These are phyloP conservation scores for Papilio protenor DNA, from an alignment of 2,888 invertebrate genomes.

Conservation along the genomic window DNA sequence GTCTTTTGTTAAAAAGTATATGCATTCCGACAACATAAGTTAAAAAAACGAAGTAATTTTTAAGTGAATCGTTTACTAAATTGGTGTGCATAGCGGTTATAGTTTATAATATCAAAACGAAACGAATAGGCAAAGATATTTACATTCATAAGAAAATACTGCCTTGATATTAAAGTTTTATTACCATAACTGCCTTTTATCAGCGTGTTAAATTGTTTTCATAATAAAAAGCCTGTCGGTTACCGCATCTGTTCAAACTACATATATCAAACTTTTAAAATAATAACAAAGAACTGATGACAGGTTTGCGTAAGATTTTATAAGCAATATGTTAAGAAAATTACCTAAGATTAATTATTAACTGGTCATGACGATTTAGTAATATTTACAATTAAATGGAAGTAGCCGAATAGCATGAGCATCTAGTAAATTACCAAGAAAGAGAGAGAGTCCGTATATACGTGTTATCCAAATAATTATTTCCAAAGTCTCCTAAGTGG, in stretches of 20 bases:
- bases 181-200: constrained; percentile 22
- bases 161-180: constrained; percentile 1
- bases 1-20: too few relatives aligned
- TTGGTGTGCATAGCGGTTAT: neutral
- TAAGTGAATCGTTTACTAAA: neutral
- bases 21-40: too few relatives aligned
- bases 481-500: too few relatives aligned
- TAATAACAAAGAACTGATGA: neutral
- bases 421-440: too few relatives aligned
- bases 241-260: constrained; percentile 19
- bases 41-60: neutral
- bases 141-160: constrained; percentile 9
- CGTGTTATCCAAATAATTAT: too few relatives aligned
- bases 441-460: too few relatives aligned
- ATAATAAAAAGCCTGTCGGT: constrained; percentile 4
- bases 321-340: neutral
- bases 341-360: neutral
- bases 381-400: too few relatives aligned
- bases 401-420: too few relatives aligned
- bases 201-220: constrained; percentile 12
- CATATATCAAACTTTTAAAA: constrained; percentile 4
- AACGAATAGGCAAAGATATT: neutral
- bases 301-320: neutral
- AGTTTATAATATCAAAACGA: neutral
- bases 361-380: too few relatives aligned